A percentile compares a stretch with the other conserved stretches of the same genome.
Conservation (phyloP, 2,113 vertebrate species). For the Holacanthus passer region DNA sequence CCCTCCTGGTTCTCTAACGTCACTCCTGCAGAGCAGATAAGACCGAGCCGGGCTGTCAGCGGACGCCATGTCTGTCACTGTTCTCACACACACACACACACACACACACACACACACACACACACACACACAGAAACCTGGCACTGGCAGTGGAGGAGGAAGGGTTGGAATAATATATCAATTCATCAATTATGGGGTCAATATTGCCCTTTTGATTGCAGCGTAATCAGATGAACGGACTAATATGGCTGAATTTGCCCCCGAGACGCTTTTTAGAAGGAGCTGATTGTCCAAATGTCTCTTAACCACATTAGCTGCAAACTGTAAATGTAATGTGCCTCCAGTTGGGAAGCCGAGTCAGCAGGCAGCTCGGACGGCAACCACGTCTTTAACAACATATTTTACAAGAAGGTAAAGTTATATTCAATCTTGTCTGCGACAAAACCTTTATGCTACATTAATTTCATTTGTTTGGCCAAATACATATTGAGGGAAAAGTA, state of each 20-base stretch:
- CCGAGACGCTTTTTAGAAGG: constrained; percentile 33
- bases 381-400: neutral
- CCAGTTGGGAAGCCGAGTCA: neutral
- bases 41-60: constrained; percentile 57
- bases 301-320: constrained; percentile 7
- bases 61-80: constrained; percentile 53
- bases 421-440: neutral
- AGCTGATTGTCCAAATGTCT: constrained; percentile 26
- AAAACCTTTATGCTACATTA: no score
- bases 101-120: constrained; percentile 24
- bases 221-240: constrained; percentile 38
- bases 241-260: constrained; percentile 41
- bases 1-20: constrained; percentile 60
- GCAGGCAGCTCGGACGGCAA: neutral
- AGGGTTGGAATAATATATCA: constrained; percentile 23
- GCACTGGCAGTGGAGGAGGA: constrained; percentile 22
- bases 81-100: constrained; percentile 25
- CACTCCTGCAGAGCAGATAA: constrained; percentile 73
- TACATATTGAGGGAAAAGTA: no score
- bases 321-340: neutral
- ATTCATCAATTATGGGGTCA: constrained; percentile 38
- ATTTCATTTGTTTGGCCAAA: neutral
- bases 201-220: constrained; percentile 28
- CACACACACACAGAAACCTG: neutral
- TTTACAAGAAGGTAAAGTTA: neutral